phyloP scores from a whole-genome alignment of 2,797 vertebrate species.

The Rhabdophis nuchalis region DNA sequence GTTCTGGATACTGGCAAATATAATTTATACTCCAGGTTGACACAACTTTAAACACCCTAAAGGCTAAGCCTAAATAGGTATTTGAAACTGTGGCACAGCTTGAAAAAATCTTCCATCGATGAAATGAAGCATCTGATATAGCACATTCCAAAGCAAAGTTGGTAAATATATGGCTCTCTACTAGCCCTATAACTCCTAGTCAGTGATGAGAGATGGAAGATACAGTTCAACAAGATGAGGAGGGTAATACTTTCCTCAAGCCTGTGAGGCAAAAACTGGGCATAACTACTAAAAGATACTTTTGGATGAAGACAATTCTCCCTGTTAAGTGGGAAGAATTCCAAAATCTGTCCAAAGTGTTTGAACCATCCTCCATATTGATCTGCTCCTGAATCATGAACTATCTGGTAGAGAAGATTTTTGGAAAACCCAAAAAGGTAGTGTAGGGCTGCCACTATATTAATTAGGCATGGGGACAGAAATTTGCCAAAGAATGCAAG shows the following conservation, averaged over 20 bases:
- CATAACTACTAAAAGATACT: background rate
- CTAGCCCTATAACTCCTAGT: background rate
- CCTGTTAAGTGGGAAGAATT: background rate
- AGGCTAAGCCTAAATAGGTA: background rate
- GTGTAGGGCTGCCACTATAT: background rate
- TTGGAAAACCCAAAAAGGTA: background rate
- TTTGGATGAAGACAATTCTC: background rate
- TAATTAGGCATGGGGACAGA: background rate
- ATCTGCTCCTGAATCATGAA: background rate
- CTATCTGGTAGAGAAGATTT: background rate
- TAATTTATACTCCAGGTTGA: conserved; percentile 15
- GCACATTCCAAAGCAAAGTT: background rate
- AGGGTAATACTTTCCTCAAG: background rate
- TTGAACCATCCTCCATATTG: background rate
- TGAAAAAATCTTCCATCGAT: background rate
- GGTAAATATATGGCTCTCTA: background rate
- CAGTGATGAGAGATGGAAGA: background rate
- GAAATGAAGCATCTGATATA: background rate
- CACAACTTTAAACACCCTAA: background rate
- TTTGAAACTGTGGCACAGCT: background rate
- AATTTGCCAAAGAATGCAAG: background rate
- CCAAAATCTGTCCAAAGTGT: background rate
- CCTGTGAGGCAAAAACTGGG: background rate
- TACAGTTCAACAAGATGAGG: background rate
- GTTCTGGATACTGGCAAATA: conserved; percentile 17